Conservation (phyloP, 2,888 invertebrate genomes). For the Nephrocerus scutellatus region DNA sequence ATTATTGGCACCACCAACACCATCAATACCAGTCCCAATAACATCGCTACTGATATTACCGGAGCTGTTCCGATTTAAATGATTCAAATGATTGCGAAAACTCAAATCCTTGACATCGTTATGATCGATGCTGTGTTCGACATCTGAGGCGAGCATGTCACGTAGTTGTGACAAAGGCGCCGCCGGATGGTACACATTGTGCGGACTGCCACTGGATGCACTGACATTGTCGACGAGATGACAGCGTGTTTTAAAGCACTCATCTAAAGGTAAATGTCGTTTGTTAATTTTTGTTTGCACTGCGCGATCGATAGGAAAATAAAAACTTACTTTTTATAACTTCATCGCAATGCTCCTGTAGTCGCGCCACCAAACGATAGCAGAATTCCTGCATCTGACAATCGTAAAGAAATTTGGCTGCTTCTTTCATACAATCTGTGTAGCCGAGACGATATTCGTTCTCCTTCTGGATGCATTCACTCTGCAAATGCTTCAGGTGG, state of each 20-base stretch:
- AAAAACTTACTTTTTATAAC: constrained; percentile 51
- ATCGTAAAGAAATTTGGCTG: constrained; percentile 82
- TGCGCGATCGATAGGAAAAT: too few relatives aligned
- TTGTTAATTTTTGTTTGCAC: too few relatives aligned
- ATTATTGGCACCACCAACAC: too few relatives aligned
- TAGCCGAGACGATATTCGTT: constrained; percentile 71
- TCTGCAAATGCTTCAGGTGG: constrained; percentile 84
- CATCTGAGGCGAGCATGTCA: constrained; percentile 46
- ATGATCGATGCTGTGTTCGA: constrained; percentile 47
- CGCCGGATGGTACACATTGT: constrained; percentile 41
- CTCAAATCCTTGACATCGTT: constrained; percentile 48
- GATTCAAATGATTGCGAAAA: constrained; percentile 43
- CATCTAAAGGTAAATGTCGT: constrained; percentile 30
- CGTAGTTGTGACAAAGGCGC: constrained; percentile 47
- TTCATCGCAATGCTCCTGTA: constrained; percentile 74
- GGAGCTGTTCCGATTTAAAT: constrained; percentile 35
- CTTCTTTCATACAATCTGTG: constrained; percentile 85
- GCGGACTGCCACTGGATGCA: constrained; percentile 52
- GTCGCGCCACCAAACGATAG: constrained; percentile 69
- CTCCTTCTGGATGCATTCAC: constrained; percentile 49
- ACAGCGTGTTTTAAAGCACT: constrained; percentile 43
- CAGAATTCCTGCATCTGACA: constrained; percentile 78
- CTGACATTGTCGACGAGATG: constrained; percentile 52
- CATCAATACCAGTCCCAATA: constrained; percentile 16
- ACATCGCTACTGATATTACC: constrained; percentile 15